Evolutionary conservation across 2,797 vertebrate genomes (phyloP), one percentile per base, ranked within the genome.

Genomic region (Synanceia verrucosa): DNA sequence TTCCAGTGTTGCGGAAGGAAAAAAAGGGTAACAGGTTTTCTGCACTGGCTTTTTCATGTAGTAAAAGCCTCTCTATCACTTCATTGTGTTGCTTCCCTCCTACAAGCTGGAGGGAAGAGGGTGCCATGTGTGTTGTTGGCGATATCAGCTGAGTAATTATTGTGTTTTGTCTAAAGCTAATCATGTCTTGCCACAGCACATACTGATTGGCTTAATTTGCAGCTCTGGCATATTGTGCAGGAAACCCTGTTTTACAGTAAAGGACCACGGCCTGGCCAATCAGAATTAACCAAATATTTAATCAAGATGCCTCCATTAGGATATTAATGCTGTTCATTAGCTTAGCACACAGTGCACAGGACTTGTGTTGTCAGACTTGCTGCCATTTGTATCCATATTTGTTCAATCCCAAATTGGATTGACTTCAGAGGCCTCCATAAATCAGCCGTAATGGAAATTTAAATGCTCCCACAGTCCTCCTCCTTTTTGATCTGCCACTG

Each of bases 311-410:
- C 43, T 68, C 65, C 66, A 72, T 88, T 66, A 61, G 82, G 51
- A 80, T 70, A 77, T 86, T 79, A 85, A 79, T 83, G 53, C 43
- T 21, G 57, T 53, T 86, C 72, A 84, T 90, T 86, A 83, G 48
- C 61, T 21, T 52, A 64, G 61, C 66, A 60, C 68, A 75, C 44
- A 39, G 57, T 48, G 48, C 52, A 36, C 76, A 78, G 68, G 74
- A 69, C 70, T 43, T 55, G 1, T 16, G 57, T 26, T 48, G 62
- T 70, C 62, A 39, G 60, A 66, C 70, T 7, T 36, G 37, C 18
- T 28, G 47, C 41, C 44, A 31, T 73, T 58, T 82, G 60, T 48
- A 18, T 60, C 48, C 63, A 60, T 76, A 53, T 68, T 81, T 73
- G 70, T 47, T 51, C 34, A 60, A 70, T 78, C 48, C 51, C 31